These are phyloP conservation scores for Lathronympha strigana DNA, from an alignment of 2,888 invertebrate species.

Conservation along the genomic window DNA sequence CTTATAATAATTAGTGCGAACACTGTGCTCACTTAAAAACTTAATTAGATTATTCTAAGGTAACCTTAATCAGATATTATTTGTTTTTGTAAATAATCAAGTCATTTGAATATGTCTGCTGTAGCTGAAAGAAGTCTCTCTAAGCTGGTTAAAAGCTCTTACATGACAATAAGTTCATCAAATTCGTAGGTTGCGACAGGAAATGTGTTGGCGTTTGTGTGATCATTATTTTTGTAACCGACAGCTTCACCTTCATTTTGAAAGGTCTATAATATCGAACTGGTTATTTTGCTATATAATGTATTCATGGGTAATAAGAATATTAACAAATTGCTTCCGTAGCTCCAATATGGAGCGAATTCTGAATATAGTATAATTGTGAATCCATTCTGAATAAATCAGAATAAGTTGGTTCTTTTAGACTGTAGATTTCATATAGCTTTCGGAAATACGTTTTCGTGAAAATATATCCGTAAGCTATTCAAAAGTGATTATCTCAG, in stretches of 20 bases:
- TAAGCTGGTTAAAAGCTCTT: slow-evolving; percentile 27
- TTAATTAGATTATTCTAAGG: too few species aligned
- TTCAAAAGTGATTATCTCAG: too few species aligned
- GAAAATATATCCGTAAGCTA: too few species aligned
- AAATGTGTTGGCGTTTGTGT: slow-evolving; percentile 55
- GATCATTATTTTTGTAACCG: slow-evolving; percentile 51
- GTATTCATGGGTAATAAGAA: slow-evolving; percentile 33
- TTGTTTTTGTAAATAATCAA: too few species aligned
- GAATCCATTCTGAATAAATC: slow-evolving; percentile 3
- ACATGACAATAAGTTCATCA: slow-evolving; percentile 40
- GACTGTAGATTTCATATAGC: too few species aligned
- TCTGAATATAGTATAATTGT: slow-evolving; percentile 14
- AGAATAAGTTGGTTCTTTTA: neutral
- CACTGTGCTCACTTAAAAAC: too few species aligned
- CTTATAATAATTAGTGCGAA: too few species aligned
- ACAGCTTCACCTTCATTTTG: slow-evolving; percentile 44
- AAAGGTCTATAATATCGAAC: slow-evolving; percentile 32
- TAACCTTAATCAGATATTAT: too few species aligned
- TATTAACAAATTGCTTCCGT: slow-evolving; percentile 36
- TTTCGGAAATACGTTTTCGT: too few species aligned
- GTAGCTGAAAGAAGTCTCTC: slow-evolving; percentile 21
- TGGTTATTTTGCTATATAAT: slow-evolving; percentile 26
- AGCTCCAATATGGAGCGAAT: slow-evolving; percentile 21
- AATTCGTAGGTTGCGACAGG: slow-evolving; percentile 49
- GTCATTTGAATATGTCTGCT: neutral